Evolutionary conservation across 1,140 invertebrate species (phyloP), one percentile per base, ranked within the genome.

Genomic region (Brachionus koreanus): DNA sequence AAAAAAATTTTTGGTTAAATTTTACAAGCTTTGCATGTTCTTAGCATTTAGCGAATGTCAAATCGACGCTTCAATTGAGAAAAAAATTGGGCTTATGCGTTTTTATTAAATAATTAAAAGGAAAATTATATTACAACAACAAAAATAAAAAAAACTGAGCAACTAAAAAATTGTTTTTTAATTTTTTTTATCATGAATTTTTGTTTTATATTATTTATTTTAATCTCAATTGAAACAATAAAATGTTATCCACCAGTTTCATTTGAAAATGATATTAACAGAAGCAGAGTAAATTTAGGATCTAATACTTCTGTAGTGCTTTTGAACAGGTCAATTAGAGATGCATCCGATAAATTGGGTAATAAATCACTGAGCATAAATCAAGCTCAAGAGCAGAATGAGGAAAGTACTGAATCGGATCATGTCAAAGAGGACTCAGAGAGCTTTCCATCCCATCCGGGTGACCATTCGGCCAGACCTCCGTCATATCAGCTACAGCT

Each of bases 1-100:
- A 39, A 42, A 69, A 5, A 29, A 35, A 35, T 42, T 39, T 69
- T 39, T 39, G 65, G 16, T 42, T 19, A 39, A 69, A 39, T 39
- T 69, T 39, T 16, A 19, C 16, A 69, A 69, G n/a, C 65, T 69
- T 69, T 13, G 33, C 65, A 39, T 69, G 65, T 39, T 19, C 29
- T 69, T 69, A 69, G 37, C 65, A 69, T 69, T 69, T 69, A 33
- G 63, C 12, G 25, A 69, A 69, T 69, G 65, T 69, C 37, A 69
- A 69, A 16, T 37, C 33, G 37, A 69, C 65, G 65, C 65, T 69
- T 69, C 33, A 69, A 9, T 69, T 69, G 37, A 19, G 16, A 13
- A 33, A 29, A 37, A 39, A 43, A 35, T 42, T 39, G 16, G 19
- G 49, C 19, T 57, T 25, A 19, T 57, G 49, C 49, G 49, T 57